phyloP scores from a whole-genome alignment of 2,797 vertebrate species.

The Mormyrops boulengeri region DNA sequence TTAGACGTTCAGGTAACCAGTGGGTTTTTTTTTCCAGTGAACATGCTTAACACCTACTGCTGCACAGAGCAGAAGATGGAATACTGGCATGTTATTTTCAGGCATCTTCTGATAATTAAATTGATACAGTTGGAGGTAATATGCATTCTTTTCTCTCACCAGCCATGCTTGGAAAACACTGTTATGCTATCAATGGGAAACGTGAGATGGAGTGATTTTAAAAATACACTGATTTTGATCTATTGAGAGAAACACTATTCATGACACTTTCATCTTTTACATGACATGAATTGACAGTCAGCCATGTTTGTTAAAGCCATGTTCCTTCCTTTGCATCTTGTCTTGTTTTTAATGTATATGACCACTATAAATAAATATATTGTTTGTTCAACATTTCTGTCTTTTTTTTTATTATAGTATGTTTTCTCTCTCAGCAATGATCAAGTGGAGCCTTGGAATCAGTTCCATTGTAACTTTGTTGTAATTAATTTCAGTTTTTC shows the following conservation, averaged over 20 bases:
- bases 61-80: background rate
- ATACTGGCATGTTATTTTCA: background rate
- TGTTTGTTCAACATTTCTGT: background rate
- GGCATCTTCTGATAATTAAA: background rate
- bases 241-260: background rate
- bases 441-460: background rate
- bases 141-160: background rate
- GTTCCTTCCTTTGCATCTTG: constrained; percentile 5
- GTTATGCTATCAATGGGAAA: background rate
- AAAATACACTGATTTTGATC: background rate
- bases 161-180: background rate
- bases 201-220: background rate
- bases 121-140: background rate
- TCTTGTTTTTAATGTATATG: constrained; percentile 9
- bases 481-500: background rate
- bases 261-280: background rate
- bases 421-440: background rate
- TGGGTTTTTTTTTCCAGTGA: background rate
- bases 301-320: constrained; percentile 7
- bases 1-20: background rate
- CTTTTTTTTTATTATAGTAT: background rate
- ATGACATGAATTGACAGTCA: background rate
- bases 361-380: constrained; percentile 10
- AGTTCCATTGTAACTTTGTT: background rate
- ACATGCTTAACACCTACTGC: background rate